These are phyloP conservation scores for Pempheris klunzingeri DNA, from an alignment of 2,797 vertebrate genomes.

Conservation along the genomic window DNA sequence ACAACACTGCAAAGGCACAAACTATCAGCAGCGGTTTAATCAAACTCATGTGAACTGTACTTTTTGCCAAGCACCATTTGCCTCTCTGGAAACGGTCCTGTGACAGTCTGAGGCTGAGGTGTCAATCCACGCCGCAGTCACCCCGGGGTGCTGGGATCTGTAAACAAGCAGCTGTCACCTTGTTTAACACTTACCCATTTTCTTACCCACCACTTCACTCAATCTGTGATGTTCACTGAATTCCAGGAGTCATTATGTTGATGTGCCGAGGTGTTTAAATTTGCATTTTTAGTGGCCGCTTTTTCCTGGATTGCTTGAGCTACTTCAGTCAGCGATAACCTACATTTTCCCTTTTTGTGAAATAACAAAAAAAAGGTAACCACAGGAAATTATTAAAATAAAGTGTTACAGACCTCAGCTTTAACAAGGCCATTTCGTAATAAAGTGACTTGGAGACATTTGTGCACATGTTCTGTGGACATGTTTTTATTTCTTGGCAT, in stretches of 20 bases:
- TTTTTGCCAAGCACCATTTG: conserved; percentile 81
- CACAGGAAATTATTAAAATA: not conserved
- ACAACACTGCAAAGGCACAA: conserved; percentile 67
- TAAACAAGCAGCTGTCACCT: conserved; percentile 80
- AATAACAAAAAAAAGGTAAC: not conserved
- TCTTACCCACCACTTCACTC: conserved; percentile 27
- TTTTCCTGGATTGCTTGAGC: conserved; percentile 10
- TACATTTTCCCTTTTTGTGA: not conserved
- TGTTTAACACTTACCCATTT: conserved; percentile 69
- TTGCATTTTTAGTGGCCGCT: conserved; percentile 26
- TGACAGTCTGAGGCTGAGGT: conserved; percentile 68
- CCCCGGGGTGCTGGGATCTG: conserved; percentile 70
- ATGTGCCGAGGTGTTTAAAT: conserved; percentile 10
- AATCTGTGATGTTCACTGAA: not conserved
- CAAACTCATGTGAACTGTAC: conserved; percentile 74
- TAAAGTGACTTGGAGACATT: not conserved
- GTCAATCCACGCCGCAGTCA: conserved; percentile 67
- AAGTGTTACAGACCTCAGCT: not conserved
- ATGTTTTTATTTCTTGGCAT: not conserved
- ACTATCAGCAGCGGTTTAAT: conserved; percentile 66
- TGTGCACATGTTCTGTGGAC: not conserved
- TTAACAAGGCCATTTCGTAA: not conserved
- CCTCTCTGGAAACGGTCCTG: conserved; percentile 70
- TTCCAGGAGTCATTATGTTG: conserved; percentile 22
- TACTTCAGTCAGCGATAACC: not conserved